A percentile compares a stretch with the other conserved stretches of the same genome.
phyloP scores from a whole-genome alignment of 1,140 invertebrate species.

The Scaptomyza montana region DNA sequence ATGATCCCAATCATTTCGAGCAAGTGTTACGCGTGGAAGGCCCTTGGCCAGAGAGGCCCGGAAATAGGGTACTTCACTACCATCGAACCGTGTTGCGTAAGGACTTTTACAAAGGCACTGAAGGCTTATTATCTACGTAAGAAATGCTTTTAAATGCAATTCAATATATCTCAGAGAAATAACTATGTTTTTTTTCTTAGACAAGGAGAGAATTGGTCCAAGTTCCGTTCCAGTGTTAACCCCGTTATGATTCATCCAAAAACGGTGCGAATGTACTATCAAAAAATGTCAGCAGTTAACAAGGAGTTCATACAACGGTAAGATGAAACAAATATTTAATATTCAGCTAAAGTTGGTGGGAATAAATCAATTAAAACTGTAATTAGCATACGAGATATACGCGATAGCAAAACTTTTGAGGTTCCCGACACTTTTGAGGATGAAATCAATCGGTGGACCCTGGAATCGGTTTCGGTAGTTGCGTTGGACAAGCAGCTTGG shows the following conservation, averaged over 20 bases:
- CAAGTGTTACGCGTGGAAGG: constrained; percentile 60
- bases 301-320: constrained; percentile 73
- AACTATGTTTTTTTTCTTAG: constrained; percentile 5
- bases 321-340: background rate
- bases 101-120: constrained; percentile 57
- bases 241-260: constrained; percentile 77
- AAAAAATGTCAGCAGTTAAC: constrained; percentile 74
- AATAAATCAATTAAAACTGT: background rate
- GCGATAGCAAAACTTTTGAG: constrained; percentile 84
- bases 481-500: constrained; percentile 85
- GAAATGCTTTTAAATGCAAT: background rate
- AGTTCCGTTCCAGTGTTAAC: constrained; percentile 68
- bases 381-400: constrained; percentile 66
- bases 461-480: constrained; percentile 89
- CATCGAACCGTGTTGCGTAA: constrained; percentile 47
- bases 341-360: no score
- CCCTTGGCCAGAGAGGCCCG: constrained; percentile 63
- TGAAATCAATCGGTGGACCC: constrained; percentile 88
- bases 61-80: constrained; percentile 31
- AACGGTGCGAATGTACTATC: constrained; percentile 57
- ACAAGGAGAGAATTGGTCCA: constrained; percentile 61
- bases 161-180: background rate
- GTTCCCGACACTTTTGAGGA: constrained; percentile 86
- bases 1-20: constrained; percentile 65
- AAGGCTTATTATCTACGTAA: constrained; percentile 53